Evolutionary conservation across 35 echinoderm and acorn worm genomes (phyloP).

Genomic region (Anneissia japonica): DNA sequence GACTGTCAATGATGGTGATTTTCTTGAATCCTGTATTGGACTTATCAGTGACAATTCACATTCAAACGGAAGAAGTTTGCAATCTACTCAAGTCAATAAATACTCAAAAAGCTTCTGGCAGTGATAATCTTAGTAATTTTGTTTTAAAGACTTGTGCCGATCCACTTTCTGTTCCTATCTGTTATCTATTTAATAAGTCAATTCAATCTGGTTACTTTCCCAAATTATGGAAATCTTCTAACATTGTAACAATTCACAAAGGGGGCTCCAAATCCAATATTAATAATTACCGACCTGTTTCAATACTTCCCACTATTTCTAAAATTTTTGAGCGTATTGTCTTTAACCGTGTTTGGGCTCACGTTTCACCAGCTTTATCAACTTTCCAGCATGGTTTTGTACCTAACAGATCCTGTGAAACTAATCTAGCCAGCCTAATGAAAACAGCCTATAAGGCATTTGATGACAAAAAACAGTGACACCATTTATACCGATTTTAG

Average conservation of each 20-base stretch:
- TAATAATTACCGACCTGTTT: neutral
- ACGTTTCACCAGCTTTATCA: no score
- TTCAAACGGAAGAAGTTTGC: neutral
- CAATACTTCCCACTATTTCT: neutral
- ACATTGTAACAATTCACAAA: neutral
- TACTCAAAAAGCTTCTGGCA: no score
- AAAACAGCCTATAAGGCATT: neutral
- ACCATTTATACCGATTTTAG: neutral
- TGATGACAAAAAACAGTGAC: neutral
- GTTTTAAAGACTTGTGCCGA: neutral
- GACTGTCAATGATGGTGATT: neutral
- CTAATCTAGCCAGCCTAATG: no score
- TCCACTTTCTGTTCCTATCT: no score
- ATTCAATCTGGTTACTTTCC: no score
- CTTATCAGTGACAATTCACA: neutral
- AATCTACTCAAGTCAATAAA: neutral
- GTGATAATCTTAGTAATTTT: neutral
- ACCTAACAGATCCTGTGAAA: no score
- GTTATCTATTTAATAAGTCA: no score
- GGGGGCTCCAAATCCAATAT: neutral
- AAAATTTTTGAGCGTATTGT: conserved; percentile 1
- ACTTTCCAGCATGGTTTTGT: no score
- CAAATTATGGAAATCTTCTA: neutral
- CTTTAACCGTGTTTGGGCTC: neutral
- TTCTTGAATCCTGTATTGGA: neutral